Conservation (phyloP, 2,113 vertebrate genomes). For the Muntiacus muntjak region DNA sequence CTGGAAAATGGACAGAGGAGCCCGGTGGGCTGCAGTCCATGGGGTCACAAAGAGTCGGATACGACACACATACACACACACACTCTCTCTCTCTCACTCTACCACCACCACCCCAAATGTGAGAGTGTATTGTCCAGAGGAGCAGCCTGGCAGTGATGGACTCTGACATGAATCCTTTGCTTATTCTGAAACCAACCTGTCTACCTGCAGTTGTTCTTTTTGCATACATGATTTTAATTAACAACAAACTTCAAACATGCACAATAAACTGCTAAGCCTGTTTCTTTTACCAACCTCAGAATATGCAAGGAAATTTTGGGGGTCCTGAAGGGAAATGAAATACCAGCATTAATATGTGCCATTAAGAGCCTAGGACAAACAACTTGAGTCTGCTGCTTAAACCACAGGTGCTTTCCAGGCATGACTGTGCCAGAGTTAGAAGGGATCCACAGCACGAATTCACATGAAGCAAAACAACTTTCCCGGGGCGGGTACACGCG, state of each 20-base stretch:
- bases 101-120: background rate
- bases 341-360: background rate
- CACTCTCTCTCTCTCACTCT: rapidly evolving
- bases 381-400: background rate
- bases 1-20: background rate
- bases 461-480: background rate
- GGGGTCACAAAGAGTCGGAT: background rate
- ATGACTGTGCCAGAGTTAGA: background rate
- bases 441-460: background rate
- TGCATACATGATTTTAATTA: slow-evolving; percentile 32
- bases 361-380: background rate
- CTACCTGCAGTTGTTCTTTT: background rate
- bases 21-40: background rate
- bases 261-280: background rate
- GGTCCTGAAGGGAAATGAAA: background rate
- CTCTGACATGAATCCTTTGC: background rate
- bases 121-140: background rate
- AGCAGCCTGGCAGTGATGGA: background rate
- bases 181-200: background rate
- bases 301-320: background rate
- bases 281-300: background rate
- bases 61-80: background rate
- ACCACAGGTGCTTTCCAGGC: background rate
- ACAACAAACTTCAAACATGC: background rate
- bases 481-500: background rate